phyloP scores from a whole-genome alignment of 1,140 invertebrate species.

The Drosophila nasuta region DNA sequence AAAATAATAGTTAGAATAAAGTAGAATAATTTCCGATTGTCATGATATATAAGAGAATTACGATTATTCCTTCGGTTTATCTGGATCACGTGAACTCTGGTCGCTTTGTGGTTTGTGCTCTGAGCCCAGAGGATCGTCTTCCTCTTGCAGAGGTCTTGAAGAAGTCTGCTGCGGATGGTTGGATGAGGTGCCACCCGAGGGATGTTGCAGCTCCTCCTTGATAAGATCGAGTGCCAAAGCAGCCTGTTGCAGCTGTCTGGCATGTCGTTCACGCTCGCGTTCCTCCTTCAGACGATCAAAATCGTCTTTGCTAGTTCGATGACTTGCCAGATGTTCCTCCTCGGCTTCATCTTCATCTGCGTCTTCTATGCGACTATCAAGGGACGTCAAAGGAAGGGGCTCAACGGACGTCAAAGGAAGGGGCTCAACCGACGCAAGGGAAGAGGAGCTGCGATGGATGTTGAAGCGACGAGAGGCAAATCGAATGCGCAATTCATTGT shows the following conservation, averaged over 20 bases:
- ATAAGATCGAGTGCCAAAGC: slow-evolving; percentile 64
- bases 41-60: no score
- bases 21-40: no score
- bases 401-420: neutral
- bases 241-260: slow-evolving; percentile 58
- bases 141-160: neutral
- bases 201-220: slow-evolving; percentile 44
- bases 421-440: slow-evolving; percentile 4
- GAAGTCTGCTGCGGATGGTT: neutral
- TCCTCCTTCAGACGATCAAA: slow-evolving; percentile 57
- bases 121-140: no score
- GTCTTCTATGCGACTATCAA: neutral
- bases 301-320: slow-evolving; percentile 50
- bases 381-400: neutral
- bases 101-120: no score
- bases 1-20: no score
- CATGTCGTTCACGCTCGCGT: slow-evolving; percentile 55
- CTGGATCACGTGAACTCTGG: no score
- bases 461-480: slow-evolving; percentile 48
- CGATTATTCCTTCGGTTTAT: no score
- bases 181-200: neutral
- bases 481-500: slow-evolving; percentile 50
- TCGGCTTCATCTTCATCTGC: neutral
- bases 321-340: neutral
- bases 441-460: slow-evolving; percentile 45